Evolutionary conservation across 2,113 vertebrate genomes (phyloP), one percentile per base, ranked within the genome.

Genomic region (Gorsachius goisagi): DNA sequence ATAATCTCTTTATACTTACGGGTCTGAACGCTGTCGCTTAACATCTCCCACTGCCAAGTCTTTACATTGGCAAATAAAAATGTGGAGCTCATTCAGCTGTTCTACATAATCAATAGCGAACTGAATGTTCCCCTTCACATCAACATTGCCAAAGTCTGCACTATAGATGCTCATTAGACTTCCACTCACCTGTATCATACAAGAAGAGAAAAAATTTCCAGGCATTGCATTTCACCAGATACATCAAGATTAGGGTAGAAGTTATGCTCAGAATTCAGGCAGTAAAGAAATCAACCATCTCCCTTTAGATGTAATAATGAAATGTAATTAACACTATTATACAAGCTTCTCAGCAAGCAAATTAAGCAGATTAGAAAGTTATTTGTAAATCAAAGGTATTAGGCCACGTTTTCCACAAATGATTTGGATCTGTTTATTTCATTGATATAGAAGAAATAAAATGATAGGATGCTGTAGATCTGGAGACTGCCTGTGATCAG

Each of bases 91-190:
- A 1, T 96, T 98, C 71, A 99, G 97, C 87, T 99, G 98, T 60
- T 99, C 98, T 75, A 99, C 98, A 27, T 99, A 99, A 96, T 99
- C 99, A 15, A 99, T 73, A 24, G 99, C 99, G 93, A 99, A 99
- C 95, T 99, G 99, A 64, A 99, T 98, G 81, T 95, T 98, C 45
- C 99, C 99, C 90, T 98, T 99, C 45, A 99, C 98, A 18, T 98
- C 99, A 44, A 99, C 95, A 24, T 98, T 98, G 62, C 98, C 98
- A 13, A 98, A 98, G 85, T 99, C 99, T 81, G 97, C 98, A 15
- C 98, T 98, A 18, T 98, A 98, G 93, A 99, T 97, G 80, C 99
- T 99, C 98, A 98, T 98, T 22, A 98, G 97, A 79, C 99, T 99
- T 78, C 99, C 98, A 3, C 99, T 99, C 79, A 99, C 98, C 99